These are phyloP conservation scores for Clamator glandarius DNA, from an alignment of 2,797 vertebrate species.

Conservation along the genomic window DNA sequence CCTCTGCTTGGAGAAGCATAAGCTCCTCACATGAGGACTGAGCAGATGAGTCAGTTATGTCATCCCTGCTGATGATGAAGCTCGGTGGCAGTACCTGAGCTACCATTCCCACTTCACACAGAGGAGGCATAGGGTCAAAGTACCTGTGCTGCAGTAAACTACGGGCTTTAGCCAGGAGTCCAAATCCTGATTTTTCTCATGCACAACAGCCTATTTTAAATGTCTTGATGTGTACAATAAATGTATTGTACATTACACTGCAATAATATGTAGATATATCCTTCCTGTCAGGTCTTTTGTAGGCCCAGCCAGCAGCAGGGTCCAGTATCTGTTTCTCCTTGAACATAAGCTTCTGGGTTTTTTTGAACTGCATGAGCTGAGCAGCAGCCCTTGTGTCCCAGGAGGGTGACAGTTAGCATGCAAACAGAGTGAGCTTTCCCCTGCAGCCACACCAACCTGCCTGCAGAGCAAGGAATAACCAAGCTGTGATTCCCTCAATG, in stretches of 20 bases:
- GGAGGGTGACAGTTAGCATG: not conserved
- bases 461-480: not conserved
- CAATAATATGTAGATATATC: accelerated
- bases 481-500: not conserved
- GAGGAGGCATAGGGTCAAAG: not conserved
- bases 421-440: not conserved
- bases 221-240: too few relatives aligned
- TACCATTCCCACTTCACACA: not conserved
- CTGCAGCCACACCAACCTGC: not conserved
- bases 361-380: not conserved
- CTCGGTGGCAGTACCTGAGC: accelerated
- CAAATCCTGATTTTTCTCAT: not conserved
- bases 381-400: not conserved
- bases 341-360: not conserved
- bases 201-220: too few relatives aligned
- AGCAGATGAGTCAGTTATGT: not conserved
- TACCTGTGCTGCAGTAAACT: not conserved
- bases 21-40: not conserved
- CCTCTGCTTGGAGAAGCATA: not conserved
- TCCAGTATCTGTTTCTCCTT: not conserved
- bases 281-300: not conserved
- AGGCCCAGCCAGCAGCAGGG: not conserved
- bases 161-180: not conserved
- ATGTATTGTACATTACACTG: not conserved
- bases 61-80: not conserved